Evolutionary conservation across 2,113 vertebrate species (phyloP), one percentile per base, ranked within the genome.

Genomic region (Lycaon pictus): DNA sequence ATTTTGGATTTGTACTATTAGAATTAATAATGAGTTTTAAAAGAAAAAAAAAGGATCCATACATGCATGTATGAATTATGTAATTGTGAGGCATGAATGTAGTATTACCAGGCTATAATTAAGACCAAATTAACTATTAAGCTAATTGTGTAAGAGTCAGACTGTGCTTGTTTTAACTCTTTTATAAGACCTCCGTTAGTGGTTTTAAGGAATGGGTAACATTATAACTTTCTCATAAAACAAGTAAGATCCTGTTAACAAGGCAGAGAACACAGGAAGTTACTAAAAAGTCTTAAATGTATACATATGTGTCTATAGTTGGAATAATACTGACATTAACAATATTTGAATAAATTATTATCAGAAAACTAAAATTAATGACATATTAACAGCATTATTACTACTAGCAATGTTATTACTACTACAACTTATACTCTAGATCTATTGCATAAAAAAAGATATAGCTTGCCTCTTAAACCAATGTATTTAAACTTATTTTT

Each of bases 81-180:
- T 96, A 89, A 83, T 89, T 96, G 79, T 93, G 80, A 96, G 84
- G 27, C 77, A 98, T 90, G 67, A 94, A 95, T 93, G 6, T 81
- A 79, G 8, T 79, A 71, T 80, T 92, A 93, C 4, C 74, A 98
- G 22, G 7, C 71, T 76, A 94, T 51, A 98, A 89, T 90, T 97
- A 98, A 97, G 17, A n/a, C 2, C 43, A 94, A 69, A 94, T 97
- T 95, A 97, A 93, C 69, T 63, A 32, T 97, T 94, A 97, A 86
- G 32, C 29, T 86, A 97, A 56, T 16, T 96, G 56, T 90, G 80
- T 80, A 60, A 82, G 29, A 65, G 9, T 85, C 80, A 80, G 19
- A 80, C 43, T 87, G 29, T 69, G 53, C 56, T 90, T 93, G 8
- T 90, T 92, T 91, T 93, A 62, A 85, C 55, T 96, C 56, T 93